Evolutionary conservation across 2,888 invertebrate species (phyloP), one percentile per base, ranked within the genome.

Genomic region (Eupithecia exiguata): DNA sequence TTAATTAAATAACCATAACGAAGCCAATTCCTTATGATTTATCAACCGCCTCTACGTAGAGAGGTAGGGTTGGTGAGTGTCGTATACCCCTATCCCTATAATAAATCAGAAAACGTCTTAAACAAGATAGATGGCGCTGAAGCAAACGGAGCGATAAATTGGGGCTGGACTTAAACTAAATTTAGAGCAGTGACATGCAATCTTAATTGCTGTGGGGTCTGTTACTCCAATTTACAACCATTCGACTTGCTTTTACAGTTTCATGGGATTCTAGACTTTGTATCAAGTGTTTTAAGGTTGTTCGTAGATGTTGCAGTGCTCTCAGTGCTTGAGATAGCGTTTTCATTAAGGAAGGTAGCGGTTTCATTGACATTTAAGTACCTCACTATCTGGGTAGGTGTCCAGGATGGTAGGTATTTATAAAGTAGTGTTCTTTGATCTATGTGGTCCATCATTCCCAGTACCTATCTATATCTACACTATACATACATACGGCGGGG

Each of bases 141-240:
- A 79, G 81, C 83, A 86, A 88, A 84, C 87, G 81, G 78, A 85
- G 84, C 88, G 80, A 88, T 90, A 91, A 91, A 91, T 91, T 89
- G 82, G 81, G 82, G 68, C 82, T 65, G 79, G 85, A 86, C 85
- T 88, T 82, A 83, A 89, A 89, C 89, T 88, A 87, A 89, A 91
- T 90, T 89, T 84, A 85, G 86, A 84, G 83, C 82, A 86, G 84
- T 86, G 90, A 91, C 91, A 88, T 90, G 88, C 91, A 89, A 91
- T 91, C 91, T 91, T 92, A 92, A 92, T 92, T 90, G 89, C 89
- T 85, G 81, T 80, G 81, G 84, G 85, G 86, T 84, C 84, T 87
- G 87, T 85, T 87, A 84, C 84, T 86, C 80, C 84, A 88, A 88
- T 89, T 88, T 88, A 88, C 88, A 87, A 83, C 81, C 83, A 82